phyloP scores from a whole-genome alignment of 2,797 vertebrate species.

The Melanotaenia maccullochi region DNA sequence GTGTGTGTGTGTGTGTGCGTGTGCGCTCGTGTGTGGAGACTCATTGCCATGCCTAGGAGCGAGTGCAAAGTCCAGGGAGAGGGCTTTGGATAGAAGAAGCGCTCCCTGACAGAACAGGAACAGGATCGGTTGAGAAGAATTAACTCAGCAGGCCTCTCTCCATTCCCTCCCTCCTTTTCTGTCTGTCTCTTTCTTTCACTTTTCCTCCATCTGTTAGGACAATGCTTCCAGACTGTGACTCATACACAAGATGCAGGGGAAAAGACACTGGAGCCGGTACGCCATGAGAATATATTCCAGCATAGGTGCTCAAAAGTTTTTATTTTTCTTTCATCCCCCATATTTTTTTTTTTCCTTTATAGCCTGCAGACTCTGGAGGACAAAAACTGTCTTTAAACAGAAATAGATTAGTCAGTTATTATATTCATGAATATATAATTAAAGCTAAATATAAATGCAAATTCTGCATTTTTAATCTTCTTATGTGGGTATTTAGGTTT shows the following conservation, averaged over 20 bases:
- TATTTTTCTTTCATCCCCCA: conserved; percentile 7
- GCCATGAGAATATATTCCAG: conserved; percentile 25
- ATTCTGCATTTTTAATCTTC: too few relatives aligned
- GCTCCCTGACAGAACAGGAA: conserved; percentile 75
- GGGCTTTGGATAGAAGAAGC: conserved; percentile 66
- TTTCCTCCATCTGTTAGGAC: conserved; percentile 67
- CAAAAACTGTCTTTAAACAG: too few relatives aligned
- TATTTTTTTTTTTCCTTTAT: conserved; percentile 2
- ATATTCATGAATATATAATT: too few relatives aligned
- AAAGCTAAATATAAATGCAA: too few relatives aligned
- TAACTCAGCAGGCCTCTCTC: conserved; percentile 72
- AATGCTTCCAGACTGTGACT: conserved; percentile 62
- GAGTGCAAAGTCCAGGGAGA: conserved; percentile 69
- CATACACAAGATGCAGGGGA: conserved; percentile 41
- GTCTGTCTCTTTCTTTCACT: conserved; percentile 35
- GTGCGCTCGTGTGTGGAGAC: conserved; percentile 35
- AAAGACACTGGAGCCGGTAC: conserved; percentile 42
- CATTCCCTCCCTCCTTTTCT: conserved; percentile 16
- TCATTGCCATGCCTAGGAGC: conserved; percentile 74
- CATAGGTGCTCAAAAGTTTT: not conserved
- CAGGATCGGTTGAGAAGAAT: conserved; percentile 81
- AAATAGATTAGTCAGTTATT: too few relatives aligned
- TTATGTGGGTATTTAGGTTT: too few relatives aligned
- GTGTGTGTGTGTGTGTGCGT: conserved; percentile 14
- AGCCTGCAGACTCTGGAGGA: too few relatives aligned